Evolutionary conservation across 2,797 vertebrate species (phyloP).

Genomic region (Gymnodraco acuticeps): DNA sequence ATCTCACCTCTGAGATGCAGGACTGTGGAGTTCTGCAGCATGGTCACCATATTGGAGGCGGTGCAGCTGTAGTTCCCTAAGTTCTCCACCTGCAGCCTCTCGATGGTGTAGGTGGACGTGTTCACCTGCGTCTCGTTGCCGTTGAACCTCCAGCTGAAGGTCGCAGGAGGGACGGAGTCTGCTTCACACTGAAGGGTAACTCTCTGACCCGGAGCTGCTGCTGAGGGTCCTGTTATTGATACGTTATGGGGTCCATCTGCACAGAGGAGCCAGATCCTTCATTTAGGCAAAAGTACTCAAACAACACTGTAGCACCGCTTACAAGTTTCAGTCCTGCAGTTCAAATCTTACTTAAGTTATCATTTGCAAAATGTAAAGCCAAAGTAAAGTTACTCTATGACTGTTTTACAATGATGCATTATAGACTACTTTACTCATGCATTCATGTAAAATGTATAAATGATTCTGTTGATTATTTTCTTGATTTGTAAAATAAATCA

Average conservation of each 20-base stretch:
- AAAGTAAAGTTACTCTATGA: no score
- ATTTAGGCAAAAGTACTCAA: not conserved
- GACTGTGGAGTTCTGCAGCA: conserved; percentile 59
- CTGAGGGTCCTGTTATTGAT: conserved; percentile 43
- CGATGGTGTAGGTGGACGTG: conserved; percentile 57
- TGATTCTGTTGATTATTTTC: not conserved
- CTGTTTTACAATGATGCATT: no score
- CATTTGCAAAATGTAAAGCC: no score
- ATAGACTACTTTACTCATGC: not conserved
- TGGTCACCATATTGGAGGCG: conserved; percentile 71
- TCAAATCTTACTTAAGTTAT: not conserved
- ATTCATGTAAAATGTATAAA: not conserved
- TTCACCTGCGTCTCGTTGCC: conserved; percentile 55
- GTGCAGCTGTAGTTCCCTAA: conserved; percentile 78
- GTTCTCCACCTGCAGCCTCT: conserved; percentile 43
- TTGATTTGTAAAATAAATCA: not conserved
- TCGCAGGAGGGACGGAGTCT: conserved; percentile 66
- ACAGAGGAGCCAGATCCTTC: not conserved
- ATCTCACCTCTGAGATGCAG: conserved; percentile 69
- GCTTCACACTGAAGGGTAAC: conserved; percentile 65
- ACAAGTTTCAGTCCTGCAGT: not conserved
- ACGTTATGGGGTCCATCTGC: conserved; percentile 76
- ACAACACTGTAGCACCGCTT: not conserved
- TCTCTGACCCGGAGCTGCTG: conserved; percentile 41
- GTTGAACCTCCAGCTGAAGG: conserved; percentile 76